Evolutionary conservation across 1,140 invertebrate genomes (phyloP), one percentile per base, ranked within the genome.

Genomic region (Diorhabda sublineata): DNA sequence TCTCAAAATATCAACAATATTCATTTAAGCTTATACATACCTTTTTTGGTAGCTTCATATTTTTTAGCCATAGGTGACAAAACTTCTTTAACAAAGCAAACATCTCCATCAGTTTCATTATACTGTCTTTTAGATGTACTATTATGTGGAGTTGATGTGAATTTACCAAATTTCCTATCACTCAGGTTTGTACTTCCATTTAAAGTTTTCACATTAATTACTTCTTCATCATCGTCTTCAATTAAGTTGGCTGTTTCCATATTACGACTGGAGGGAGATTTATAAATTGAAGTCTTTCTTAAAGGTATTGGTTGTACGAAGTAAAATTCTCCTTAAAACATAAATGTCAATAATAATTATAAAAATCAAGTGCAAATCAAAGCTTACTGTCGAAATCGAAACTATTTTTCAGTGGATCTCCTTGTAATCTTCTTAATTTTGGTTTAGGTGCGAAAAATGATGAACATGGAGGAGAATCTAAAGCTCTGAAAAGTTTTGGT

Each of bases 141-240:
- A 52, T 74, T 58, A 42, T 47, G 66, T 9, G 73, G 70, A 6
- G 74, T 72, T 42, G 74, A 74, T 8, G 74, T 72, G 60, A 57
- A 61, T 44, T 71, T 67, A 26, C 8, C 57, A 47, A 6, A 52
- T 61, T 26, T 63, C 41, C 42, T 45, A 58, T 42, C 45, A 64
- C 45, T 0, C 66, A 61, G 43, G 61, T 45, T 7, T 45, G 47
- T 60, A 58, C 45, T 60, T 47, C 41, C 44, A 52, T 61, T 58
- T 62, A 52, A 3, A 8, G 65, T 45, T 45, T 75, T 71, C 43
- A 62, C 68, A 4, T 68, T 63, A 68, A 68, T 66, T 4, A 74
- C 60, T 45, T 44, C 5, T n/a, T 73, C 67, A 60, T 73, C 72
- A 66, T 75, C 73, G 58, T 76, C 71, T 59, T 74, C 72, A 70